Evolutionary conservation across 2,113 vertebrate species (phyloP).

Genomic region (Vulpes lagopus): DNA sequence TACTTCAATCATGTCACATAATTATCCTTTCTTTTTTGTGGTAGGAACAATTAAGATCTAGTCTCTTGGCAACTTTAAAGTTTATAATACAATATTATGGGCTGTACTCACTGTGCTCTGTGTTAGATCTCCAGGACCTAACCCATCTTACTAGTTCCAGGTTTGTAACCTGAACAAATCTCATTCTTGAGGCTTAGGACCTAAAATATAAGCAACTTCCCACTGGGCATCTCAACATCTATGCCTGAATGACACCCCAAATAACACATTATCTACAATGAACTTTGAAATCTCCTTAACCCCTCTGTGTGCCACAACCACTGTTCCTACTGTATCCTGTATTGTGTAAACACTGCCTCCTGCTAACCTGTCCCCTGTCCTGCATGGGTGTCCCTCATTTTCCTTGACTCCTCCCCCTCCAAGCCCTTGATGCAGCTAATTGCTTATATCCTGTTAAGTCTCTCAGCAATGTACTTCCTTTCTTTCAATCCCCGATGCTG

Average conservation of each 20-base stretch:
- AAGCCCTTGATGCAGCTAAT: neutral
- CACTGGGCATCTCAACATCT: neutral
- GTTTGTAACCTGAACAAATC: neutral
- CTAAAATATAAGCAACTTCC: constrained; percentile 1
- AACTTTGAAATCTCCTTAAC: neutral
- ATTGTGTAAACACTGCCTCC: neutral
- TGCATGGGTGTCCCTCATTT: neutral
- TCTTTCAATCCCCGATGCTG: neutral
- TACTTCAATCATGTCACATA: neutral
- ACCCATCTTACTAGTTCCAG: neutral
- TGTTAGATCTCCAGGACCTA: neutral
- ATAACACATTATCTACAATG: neutral
- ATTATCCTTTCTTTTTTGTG: neutral
- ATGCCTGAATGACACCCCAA: neutral
- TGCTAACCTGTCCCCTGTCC: neutral
- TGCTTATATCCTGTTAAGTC: neutral
- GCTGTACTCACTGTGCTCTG: neutral
- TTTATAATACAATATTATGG: neutral
- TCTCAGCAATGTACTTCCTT: neutral
- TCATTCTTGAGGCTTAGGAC: neutral
- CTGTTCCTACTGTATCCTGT: neutral
- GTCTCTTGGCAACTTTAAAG: constrained; percentile 31
- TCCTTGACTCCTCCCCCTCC: neutral
- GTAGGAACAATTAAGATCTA: neutral
- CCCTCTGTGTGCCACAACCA: neutral